Conservation (phyloP, 2,888 invertebrate genomes). For the Celastrina argiolus region DNA sequence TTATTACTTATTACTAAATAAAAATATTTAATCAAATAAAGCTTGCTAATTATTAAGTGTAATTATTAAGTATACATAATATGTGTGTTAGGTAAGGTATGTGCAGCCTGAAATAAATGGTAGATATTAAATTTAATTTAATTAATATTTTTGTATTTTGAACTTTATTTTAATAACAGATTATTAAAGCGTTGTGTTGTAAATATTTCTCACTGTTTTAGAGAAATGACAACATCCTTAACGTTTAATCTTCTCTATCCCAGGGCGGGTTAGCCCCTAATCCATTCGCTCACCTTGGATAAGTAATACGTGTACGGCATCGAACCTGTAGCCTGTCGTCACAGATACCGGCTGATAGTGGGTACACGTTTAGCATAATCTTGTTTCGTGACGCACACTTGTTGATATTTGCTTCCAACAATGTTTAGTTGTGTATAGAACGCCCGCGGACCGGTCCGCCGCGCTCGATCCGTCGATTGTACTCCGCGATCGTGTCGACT, state of each 20-base stretch:
- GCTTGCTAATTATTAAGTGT: no score
- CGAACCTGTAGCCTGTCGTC: neutral
- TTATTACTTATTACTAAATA: no score
- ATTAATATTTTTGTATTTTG: no score
- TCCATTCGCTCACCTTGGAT: neutral
- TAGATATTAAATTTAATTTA: no score
- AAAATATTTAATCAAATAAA: no score
- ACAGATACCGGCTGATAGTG: neutral
- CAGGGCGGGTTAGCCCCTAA: neutral
- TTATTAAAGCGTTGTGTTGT: no score
- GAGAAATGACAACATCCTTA: no score
- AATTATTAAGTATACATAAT: no score
- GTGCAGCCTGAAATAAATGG: no score
- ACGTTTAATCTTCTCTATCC: neutral
- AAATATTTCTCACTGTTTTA: no score
- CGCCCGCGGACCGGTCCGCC: conserved; percentile 44
- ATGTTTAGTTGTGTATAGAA: conserved; percentile 38
- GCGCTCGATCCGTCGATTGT: conserved; percentile 42
- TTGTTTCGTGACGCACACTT: conserved; percentile 37
- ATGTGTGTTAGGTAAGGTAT: no score
- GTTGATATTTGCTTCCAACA: conserved; percentile 54
- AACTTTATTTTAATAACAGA: no score
- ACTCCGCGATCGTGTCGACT: conserved; percentile 49
- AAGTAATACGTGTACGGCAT: neutral
- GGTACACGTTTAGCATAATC: neutral